Evolutionary conservation across 92 coral and sea anemone genomes (phyloP).

Genomic region (Parazoanthus darwini): DNA sequence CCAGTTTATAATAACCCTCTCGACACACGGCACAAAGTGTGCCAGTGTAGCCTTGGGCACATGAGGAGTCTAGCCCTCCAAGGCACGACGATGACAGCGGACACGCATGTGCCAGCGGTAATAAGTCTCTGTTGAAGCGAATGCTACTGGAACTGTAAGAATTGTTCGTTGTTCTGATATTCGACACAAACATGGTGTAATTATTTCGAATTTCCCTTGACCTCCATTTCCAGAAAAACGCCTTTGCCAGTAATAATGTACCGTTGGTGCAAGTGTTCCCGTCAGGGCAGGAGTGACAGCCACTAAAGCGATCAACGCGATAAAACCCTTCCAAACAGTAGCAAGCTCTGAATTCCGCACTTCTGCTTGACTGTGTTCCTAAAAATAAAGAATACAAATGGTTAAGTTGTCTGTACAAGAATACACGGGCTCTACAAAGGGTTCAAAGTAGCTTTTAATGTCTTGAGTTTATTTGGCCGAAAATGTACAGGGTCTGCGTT

Average conservation of each 20-base stretch:
- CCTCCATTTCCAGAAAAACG: conserved; percentile 63
- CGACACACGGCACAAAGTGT: conserved; percentile 65
- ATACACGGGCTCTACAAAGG: too few relatives aligned
- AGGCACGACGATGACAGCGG: conserved; percentile 55
- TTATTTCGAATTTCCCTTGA: conserved; percentile 16
- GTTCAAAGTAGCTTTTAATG: too few relatives aligned
- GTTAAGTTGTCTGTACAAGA: too few relatives aligned
- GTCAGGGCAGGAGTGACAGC: background rate
- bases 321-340: background rate
- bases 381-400: background rate
- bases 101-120: conserved; percentile 55
- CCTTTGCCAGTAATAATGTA: conserved; percentile 37
- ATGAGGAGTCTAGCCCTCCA: conserved; percentile 61
- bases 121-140: conserved; percentile 6
- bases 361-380: background rate
- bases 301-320: conserved; percentile 12
- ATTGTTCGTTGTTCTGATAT: conserved; percentile 33
- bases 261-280: conserved; percentile 51
- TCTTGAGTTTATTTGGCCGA: too few relatives aligned
- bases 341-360: conserved; percentile 7
- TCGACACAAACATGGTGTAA: conserved; percentile 41
- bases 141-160: conserved; percentile 32
- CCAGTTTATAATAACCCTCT: conserved; percentile 40
- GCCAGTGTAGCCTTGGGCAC: conserved; percentile 63
- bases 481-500: too few relatives aligned